Base-by-base conservation (phyloP, 2,888 invertebrate species). In the Lasioglossum figueresi region DNA sequence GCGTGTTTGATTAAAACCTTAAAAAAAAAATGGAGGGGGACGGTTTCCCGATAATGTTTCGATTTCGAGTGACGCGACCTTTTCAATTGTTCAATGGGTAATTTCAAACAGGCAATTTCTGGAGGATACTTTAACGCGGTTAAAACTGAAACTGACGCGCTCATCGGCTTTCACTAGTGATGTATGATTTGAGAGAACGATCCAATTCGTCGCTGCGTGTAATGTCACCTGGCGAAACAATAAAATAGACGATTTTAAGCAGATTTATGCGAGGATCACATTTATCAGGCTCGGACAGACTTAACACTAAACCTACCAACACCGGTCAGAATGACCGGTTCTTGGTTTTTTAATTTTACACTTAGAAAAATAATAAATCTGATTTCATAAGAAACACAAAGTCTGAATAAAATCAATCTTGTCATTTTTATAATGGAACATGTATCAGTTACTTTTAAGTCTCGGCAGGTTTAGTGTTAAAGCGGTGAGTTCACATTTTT, bases 11-110 rank as follows among this genome's bases (percentile, higher is more conserved):
- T 63, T 31, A 31, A 31, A 63, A 63, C 52, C 52, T 56, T 56
- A 0, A n/a, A 56, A 56, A 56, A 56, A 56, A n/a, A 56, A n/a
- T 56, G 56, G n/a, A 12, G n/a, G 12, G 12, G 56, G 0, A n/a
- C n/a, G n/a, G 56, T n/a, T 56, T 12, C 12, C 56, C 56, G 56
- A 56, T 56, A 56, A 56, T 56, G n/a, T 56, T 56, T 12, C 56
- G n/a, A 56, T 56, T 56, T 56, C 56, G 56, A 56, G 56, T 56
- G 56, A n/a, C 56, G n/a, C 56, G 56, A 56, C 56, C n/a, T 12
- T 56, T 56, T 12, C 10, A 12, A 12, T n/a, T 56, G 56, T n/a
- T 56, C 56, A n/a, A 12, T n/a, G 56, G 56, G 56, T 10, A 56
- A 56, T 56, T n/a, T 12, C 56, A n/a, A n/a, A 56, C 16, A 14